Evolutionary conservation across 92 coral and sea anemone genomes (phyloP), one percentile per base, ranked within the genome.

Genomic region (Diadumene lineata): DNA sequence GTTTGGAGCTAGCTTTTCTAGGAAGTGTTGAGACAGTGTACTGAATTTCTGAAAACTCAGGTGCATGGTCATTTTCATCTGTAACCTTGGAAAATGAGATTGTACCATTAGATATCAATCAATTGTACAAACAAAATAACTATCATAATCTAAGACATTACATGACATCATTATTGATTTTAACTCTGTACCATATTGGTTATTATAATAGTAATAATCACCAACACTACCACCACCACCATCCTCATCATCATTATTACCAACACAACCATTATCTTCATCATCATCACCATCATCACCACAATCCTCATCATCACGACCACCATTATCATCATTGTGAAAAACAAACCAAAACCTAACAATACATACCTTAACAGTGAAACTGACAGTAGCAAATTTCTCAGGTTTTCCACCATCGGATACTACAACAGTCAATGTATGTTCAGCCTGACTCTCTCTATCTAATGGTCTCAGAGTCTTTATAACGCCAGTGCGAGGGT

Each of bases 11-110:
- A 11, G 78, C 85, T 65, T 73, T 76, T 56, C 84, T 87, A 34
- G 92, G 81, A 44, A 81, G 57, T 30, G 76, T 30, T 15, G 29
- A 53, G 29, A 68, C 83, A 15, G 60, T 50, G 77, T 84, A 75
- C 19, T 31, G 51, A n/a, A 64, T 58, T 8, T 89, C 72, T 43
- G 74, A 60, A 61, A 94, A 94, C 19, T 43, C 7, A n/a, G 98
- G 98, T 0, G 55, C 68, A 28, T 94, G 83, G 67, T 94, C 98
- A 79, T 94, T 94, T 15, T 87, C 87, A 81, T 94, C 98, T 19
- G 97, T 79, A 21, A 94, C 88, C 65, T 80, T 84, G 48, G 19
- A 9, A 38, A 38, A 13, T 4, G 89, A 78, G 13, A 38, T 38
- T 4, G 13, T 4, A 13, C 6, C 13, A n/a, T n/a, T n/a, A n/a